These are phyloP conservation scores for Morpho deidamia DNA, from an alignment of 2,888 invertebrate genomes.

Conservation along the genomic window DNA sequence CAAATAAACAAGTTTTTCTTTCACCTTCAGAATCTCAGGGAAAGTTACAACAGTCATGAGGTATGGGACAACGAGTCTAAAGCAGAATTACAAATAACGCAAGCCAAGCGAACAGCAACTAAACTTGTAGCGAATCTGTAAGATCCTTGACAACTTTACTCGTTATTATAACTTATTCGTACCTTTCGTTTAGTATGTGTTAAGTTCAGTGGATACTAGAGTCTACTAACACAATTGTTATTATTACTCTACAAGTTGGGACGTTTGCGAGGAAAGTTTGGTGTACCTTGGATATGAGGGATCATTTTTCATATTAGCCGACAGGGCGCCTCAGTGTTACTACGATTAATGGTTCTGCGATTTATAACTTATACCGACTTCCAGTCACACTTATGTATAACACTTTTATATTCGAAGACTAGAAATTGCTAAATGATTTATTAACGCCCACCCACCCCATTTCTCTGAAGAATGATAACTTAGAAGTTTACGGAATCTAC, in stretches of 20 bases:
- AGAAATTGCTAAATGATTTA: too few relatives aligned
- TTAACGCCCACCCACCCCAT: too few relatives aligned
- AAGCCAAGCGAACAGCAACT: slow-evolving; percentile 20
- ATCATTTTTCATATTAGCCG: slow-evolving; percentile 5
- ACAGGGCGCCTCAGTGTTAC: slow-evolving; percentile 1
- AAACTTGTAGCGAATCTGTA: slow-evolving; percentile 26
- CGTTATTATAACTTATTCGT: slow-evolving; percentile 25
- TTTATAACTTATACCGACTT: neutral
- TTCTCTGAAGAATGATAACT: too few relatives aligned
- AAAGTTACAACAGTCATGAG: slow-evolving; percentile 31
- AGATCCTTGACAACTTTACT: slow-evolving; percentile 18
- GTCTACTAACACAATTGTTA: slow-evolving; percentile 2
- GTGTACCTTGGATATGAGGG: neutral
- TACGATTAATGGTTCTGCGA: neutral
- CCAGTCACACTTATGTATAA: neutral
- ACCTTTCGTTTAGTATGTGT: slow-evolving; percentile 32
- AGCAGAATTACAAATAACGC: slow-evolving; percentile 34
- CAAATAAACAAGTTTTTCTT: slow-evolving; percentile 2
- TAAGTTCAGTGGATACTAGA: slow-evolving; percentile 17
- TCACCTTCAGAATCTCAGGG: slow-evolving; percentile 7
- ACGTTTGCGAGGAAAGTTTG: slow-evolving; percentile 2
- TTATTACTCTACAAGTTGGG: slow-evolving; percentile 3
- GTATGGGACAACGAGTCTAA: slow-evolving; percentile 12
- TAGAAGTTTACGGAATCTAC: too few relatives aligned
- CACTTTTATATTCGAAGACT: too few relatives aligned